Evolutionary conservation across 1,140 invertebrate genomes (phyloP).

Genomic region (Pentalonia nigronervosa): DNA sequence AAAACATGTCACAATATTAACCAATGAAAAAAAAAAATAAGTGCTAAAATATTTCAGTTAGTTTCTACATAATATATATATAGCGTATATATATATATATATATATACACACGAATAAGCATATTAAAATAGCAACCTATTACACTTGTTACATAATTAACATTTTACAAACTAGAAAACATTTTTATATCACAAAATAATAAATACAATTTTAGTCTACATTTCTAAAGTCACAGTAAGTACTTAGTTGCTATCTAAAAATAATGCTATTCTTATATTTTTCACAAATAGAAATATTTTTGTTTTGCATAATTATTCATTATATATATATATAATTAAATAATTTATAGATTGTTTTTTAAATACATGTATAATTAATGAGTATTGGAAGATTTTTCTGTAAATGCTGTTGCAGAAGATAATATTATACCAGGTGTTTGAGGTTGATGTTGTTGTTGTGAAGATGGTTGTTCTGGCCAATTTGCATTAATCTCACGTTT

Average conservation of each 20-base stretch:
- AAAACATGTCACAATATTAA: neutral
- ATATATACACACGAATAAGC: neutral
- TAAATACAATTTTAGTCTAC: neutral
- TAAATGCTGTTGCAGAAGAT: neutral
- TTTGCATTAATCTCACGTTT: conserved; percentile 29
- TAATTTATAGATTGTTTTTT: neutral
- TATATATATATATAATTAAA: neutral
- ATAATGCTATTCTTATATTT: conserved; percentile 6
- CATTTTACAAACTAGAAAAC: neutral
- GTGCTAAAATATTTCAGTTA: neutral
- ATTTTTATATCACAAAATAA: conserved; percentile 14
- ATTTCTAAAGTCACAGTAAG: neutral
- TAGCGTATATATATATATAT: neutral
- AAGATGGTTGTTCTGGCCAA: neutral
- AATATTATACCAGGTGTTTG: neutral
- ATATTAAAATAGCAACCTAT: neutral
- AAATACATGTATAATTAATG: neutral
- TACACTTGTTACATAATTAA: neutral
- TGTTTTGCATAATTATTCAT: neutral
- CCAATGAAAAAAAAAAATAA: neutral
- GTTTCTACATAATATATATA: neutral
- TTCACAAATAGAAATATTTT: neutral
- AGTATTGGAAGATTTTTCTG: conserved; percentile 21
- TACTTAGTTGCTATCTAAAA: neutral
- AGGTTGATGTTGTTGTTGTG: neutral